phyloP scores from a whole-genome alignment of 2,888 invertebrate species.

The Xestia ashworthii region DNA sequence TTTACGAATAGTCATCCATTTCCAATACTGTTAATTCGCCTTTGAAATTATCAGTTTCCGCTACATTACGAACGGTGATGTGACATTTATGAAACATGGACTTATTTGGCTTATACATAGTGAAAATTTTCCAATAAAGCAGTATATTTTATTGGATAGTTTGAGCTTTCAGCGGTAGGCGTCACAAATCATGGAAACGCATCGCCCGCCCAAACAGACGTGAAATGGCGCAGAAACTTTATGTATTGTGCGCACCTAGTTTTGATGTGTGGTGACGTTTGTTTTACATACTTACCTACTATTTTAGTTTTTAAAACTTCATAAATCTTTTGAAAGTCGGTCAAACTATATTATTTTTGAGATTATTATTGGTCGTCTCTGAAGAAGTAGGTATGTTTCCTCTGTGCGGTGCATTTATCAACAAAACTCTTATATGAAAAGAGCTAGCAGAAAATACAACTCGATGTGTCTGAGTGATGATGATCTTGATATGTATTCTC shows the following conservation, averaged over 20 bases:
- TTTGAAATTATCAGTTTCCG: constrained; percentile 43
- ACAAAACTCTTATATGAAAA: background rate
- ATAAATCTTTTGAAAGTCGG: background rate
- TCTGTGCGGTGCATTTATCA: background rate
- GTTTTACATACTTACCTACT: constrained; percentile 26
- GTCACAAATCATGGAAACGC: constrained; percentile 74
- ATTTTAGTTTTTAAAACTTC: constrained; percentile 39
- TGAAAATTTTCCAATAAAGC: constrained; percentile 66
- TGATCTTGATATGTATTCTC: background rate
- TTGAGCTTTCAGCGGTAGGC: constrained; percentile 70
- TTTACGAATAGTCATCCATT: background rate
- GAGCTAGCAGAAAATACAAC: background rate
- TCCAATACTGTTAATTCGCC: constrained; percentile 7
- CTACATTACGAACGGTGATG: constrained; percentile 47
- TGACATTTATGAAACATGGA: constrained; percentile 33
- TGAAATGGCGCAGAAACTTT: constrained; percentile 75
- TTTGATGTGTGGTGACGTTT: constrained; percentile 62
- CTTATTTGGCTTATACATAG: constrained; percentile 47
- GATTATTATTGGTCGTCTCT: background rate
- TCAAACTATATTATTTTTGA: background rate
- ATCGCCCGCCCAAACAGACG: constrained; percentile 69
- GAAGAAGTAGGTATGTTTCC: background rate
- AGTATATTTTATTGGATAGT: constrained; percentile 70
- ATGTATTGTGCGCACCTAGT: constrained; percentile 57
- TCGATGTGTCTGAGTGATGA: background rate